Percentiles rank a stretch among this genome's conserved stretches.
Evolutionary conservation across 2,888 invertebrate genomes (phyloP).

Genomic region (Heteromurus nitidus): DNA sequence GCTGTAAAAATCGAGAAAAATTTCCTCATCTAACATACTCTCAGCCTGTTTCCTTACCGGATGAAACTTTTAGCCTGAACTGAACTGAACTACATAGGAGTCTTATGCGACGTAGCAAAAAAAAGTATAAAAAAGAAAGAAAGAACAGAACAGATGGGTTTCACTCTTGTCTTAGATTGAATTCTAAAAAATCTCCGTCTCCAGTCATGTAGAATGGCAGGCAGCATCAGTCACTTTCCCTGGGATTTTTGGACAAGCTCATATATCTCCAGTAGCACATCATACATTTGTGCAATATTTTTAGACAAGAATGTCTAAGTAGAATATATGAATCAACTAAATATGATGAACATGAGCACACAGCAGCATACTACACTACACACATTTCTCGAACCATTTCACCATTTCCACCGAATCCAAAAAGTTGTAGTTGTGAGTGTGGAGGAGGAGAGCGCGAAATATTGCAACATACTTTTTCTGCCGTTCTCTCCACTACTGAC

Average conservation of each 20-base stretch:
- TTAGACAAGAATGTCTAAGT: slow-evolving; percentile 24
- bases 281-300: slow-evolving; percentile 51
- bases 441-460: slow-evolving; percentile 6
- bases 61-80: slow-evolving; percentile 1
- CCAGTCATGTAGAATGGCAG: slow-evolving; percentile 62
- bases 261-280: slow-evolving; percentile 56
- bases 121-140: background rate
- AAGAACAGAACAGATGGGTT: slow-evolving; percentile 48
- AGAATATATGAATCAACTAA: slow-evolving; percentile 34
- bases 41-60: slow-evolving; percentile 6
- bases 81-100: background rate
- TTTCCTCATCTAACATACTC: slow-evolving; percentile 19
- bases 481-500: slow-evolving; percentile 17
- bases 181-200: slow-evolving; percentile 60
- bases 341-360: slow-evolving; percentile 30
- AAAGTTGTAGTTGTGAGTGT: slow-evolving; percentile 40
- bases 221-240: slow-evolving; percentile 65
- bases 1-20: slow-evolving; percentile 37
- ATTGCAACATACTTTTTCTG: slow-evolving; percentile 41
- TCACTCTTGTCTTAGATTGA: slow-evolving; percentile 57
- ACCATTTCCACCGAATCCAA: slow-evolving; percentile 26
- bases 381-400: background rate
- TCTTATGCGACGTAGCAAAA: too few relatives aligned
- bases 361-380: background rate
- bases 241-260: slow-evolving; percentile 55